Percentiles rank a stretch among this genome's conserved stretches.
These are phyloP conservation scores for Hafferia zeledoni DNA, from an alignment of 2,797 vertebrate genomes.

Conservation along the genomic window DNA sequence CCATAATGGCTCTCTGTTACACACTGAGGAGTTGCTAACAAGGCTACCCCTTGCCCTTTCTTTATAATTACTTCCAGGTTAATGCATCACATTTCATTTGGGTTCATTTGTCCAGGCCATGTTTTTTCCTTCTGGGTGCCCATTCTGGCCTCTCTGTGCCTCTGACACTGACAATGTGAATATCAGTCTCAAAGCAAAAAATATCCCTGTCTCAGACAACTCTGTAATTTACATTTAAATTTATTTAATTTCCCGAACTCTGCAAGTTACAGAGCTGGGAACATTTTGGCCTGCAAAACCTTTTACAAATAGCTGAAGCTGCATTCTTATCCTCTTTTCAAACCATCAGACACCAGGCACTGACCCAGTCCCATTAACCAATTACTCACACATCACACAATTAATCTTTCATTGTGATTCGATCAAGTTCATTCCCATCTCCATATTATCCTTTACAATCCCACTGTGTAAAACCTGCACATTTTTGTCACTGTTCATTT, in stretches of 20 bases:
- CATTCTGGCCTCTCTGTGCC: constrained; percentile 30
- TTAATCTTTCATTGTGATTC: constrained; percentile 74
- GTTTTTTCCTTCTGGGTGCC: neutral
- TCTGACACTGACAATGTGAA: constrained; percentile 44
- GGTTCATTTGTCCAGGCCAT: constrained; percentile 9
- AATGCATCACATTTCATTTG: neutral
- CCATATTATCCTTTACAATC: constrained; percentile 62
- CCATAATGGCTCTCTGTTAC: constrained; percentile 50
- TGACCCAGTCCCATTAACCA: constrained; percentile 75
- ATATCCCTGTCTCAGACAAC: constrained; percentile 63
- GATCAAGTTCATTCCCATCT: constrained; percentile 58
- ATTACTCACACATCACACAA: constrained; percentile 70
- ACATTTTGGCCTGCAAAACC: constrained; percentile 70
- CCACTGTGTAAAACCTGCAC: constrained; percentile 44
- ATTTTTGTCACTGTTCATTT: constrained; percentile 63
- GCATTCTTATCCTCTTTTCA: constrained; percentile 70
- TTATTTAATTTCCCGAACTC: constrained; percentile 76
- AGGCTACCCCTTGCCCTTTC: constrained; percentile 56
- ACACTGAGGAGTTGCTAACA: constrained; percentile 21
- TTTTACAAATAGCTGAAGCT: constrained; percentile 73
- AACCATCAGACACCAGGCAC: constrained; percentile 61
- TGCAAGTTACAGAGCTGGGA: constrained; percentile 68
- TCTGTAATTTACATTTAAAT: constrained; percentile 75
- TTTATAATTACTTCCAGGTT: constrained; percentile 64
- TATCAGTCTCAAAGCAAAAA: constrained; percentile 61